Percentiles rank a stretch among this genome's conserved stretches.
phyloP scores from a whole-genome alignment of 35 echinoderm and acorn worm genomes.

The Strongylocentrotus purpuratus region DNA sequence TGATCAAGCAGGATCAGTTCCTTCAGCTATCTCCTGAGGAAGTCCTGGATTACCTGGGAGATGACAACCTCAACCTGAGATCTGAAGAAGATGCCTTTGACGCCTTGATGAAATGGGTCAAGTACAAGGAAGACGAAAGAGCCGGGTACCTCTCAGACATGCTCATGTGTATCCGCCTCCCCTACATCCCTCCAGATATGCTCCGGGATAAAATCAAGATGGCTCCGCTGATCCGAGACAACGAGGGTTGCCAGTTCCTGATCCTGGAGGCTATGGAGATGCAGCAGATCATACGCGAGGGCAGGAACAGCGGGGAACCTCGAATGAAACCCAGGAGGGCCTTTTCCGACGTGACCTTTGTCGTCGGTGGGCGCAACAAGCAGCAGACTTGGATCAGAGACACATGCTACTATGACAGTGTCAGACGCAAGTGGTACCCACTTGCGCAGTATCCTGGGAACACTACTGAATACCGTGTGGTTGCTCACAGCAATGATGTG shows the following conservation, averaged over 20 bases:
- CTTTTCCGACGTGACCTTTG: conserved; percentile 90
- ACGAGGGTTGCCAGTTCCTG: conserved; percentile 71
- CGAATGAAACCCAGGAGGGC: conserved; percentile 75
- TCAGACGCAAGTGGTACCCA: conserved; percentile 87
- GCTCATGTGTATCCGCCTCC: conserved; percentile 71
- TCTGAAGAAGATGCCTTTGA: conserved; percentile 87
- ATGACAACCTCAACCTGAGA: conserved; percentile 88
- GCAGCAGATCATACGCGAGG: conserved; percentile 82
- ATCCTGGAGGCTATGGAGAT: conserved; percentile 78
- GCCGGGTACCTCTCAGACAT: conserved; percentile 59
- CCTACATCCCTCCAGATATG: conserved; percentile 75
- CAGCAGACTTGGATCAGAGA: conserved; percentile 89
- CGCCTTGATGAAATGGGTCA: conserved; percentile 89
- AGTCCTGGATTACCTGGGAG: conserved; percentile 83
- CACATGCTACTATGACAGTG: conserved; percentile 85
- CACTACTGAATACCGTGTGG: conserved; percentile 81
- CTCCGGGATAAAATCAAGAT: conserved; percentile 64
- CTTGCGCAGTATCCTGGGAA: conserved; percentile 73
- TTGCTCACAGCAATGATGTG: conserved; percentile 80
- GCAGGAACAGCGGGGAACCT: conserved; percentile 70
- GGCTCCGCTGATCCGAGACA: conserved; percentile 64
- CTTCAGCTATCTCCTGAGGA: conserved; percentile 71
- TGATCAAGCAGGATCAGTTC: conserved; percentile 82
- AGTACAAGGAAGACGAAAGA: conserved; percentile 70
- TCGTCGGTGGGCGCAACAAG: conserved; percentile 84